phyloP scores from a whole-genome alignment of 2,797 vertebrate genomes.

The Emys orbicularis region DNA sequence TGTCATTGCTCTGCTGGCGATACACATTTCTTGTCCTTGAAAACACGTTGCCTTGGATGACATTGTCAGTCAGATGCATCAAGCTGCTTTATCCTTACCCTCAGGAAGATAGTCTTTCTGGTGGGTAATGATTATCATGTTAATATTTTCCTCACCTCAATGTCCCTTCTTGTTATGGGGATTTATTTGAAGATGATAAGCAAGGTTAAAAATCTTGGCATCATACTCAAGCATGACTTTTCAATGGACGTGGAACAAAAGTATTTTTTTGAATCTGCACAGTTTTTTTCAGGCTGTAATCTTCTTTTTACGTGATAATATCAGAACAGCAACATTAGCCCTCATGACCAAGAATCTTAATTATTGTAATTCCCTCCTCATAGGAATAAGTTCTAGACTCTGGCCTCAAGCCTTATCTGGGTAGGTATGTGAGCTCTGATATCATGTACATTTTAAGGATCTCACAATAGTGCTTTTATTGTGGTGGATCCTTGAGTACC shows the following conservation, averaged over 20 bases:
- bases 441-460: background rate
- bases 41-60: background rate
- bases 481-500: background rate
- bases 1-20: background rate
- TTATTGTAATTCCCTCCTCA: background rate
- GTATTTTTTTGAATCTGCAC: background rate
- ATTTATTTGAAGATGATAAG: background rate
- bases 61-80: background rate
- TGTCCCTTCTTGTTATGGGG: background rate
- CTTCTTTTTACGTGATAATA: background rate
- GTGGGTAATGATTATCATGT: background rate
- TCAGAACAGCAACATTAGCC: background rate
- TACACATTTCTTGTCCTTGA: background rate
- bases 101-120: background rate
- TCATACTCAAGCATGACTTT: background rate
- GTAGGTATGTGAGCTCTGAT: background rate
- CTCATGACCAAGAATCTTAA: background rate
- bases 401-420: background rate
- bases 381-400: background rate
- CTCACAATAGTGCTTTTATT: background rate
- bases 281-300: background rate
- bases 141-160: background rate
- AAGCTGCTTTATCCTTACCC: background rate
- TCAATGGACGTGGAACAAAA: background rate
- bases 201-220: background rate